Base-by-base conservation (phyloP, 2,113 vertebrate species). In the Phalacrocorax brasilianus region DNA sequence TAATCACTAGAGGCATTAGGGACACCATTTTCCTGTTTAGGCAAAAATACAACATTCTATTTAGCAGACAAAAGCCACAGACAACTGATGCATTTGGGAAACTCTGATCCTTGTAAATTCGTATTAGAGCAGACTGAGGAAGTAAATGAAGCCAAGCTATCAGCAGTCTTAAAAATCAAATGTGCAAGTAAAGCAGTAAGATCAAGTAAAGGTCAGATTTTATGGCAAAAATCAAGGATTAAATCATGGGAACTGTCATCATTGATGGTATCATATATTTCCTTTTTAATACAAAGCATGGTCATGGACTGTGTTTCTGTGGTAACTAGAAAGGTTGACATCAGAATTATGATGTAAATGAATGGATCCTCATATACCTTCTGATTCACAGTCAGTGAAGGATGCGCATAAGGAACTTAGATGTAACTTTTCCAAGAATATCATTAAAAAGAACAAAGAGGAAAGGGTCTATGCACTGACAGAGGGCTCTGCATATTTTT, bases 191-290 rank as follows among this genome's bases (percentile, higher is more conserved):
- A 97, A 81, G 71, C 45, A 94, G 56, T 82, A 78, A 90, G 84
- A 94, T 88, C 85, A 96, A 95, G 59, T 83, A 88, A 96, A 95
- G 83, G 88, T 96, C 89, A 96, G 44, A 93, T 87, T 96, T 95
- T 93, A 75, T 91, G 81, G 63, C 65, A 92, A 95, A 97, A 97
- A 96, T 88, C 72, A 90, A 91, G 38, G 79, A 93, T 93, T 96
- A 95, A 95, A 96, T 73, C 84, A 68, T 92, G 42, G n/a, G 42
- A 96, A 32, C 56, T 95, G 85, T 94, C 92, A 93, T 55, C 81
- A 77, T 74, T 96, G 74, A 83, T 85, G 35, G 52, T 85, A 82
- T 91, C 70, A 24, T 89, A 89, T 95, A 82, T 97, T 95, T 95
- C 40, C 52, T 89, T 91, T 91, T 84, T 95, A 96, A 89, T 90